A percentile compares a stretch with the other conserved stretches of the same genome.
Conservation (phyloP, 1,140 invertebrate genomes). For the Caenorhabditis latens region DNA sequence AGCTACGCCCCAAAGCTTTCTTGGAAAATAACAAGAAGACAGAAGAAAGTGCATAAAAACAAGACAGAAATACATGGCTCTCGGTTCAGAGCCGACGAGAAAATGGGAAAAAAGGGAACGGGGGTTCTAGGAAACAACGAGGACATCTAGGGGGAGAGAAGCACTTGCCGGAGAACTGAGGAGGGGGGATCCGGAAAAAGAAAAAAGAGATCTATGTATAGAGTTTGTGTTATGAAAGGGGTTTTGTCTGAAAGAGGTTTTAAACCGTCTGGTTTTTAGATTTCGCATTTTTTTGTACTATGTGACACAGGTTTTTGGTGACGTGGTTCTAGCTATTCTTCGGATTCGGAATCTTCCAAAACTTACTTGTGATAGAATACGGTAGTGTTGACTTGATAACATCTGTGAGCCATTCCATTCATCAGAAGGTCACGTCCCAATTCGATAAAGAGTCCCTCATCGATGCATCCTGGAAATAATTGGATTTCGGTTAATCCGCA, state of each 20-base stretch:
- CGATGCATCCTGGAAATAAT: constrained; percentile 71
- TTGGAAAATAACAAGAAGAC: background rate
- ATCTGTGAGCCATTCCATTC: constrained; percentile 75
- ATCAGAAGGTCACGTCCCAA: constrained; percentile 75
- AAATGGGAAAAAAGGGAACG: background rate
- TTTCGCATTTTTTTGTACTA: too few relatives aligned
- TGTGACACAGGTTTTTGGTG: too few relatives aligned
- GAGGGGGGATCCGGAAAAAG: too few relatives aligned
- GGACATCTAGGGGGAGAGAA: too few relatives aligned
- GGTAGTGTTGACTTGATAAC: constrained; percentile 74
- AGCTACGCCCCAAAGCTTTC: background rate
- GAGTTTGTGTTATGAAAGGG: too few relatives aligned
- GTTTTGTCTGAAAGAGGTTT: too few relatives aligned
- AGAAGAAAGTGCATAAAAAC: background rate
- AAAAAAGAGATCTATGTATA: too few relatives aligned
- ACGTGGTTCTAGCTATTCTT: too few relatives aligned
- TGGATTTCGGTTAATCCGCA: too few relatives aligned
- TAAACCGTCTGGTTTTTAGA: too few relatives aligned
- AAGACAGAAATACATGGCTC: background rate
- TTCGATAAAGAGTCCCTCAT: constrained; percentile 75
- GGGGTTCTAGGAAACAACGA: background rate
- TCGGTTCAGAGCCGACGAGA: too few relatives aligned
- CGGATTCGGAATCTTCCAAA: background rate
- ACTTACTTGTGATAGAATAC: constrained; percentile 76
- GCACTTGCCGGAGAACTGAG: too few relatives aligned